Percentiles rank a stretch among this genome's conserved stretches.
Conservation (phyloP, 2,797 vertebrate genomes). For the Falco cherrug region DNA sequence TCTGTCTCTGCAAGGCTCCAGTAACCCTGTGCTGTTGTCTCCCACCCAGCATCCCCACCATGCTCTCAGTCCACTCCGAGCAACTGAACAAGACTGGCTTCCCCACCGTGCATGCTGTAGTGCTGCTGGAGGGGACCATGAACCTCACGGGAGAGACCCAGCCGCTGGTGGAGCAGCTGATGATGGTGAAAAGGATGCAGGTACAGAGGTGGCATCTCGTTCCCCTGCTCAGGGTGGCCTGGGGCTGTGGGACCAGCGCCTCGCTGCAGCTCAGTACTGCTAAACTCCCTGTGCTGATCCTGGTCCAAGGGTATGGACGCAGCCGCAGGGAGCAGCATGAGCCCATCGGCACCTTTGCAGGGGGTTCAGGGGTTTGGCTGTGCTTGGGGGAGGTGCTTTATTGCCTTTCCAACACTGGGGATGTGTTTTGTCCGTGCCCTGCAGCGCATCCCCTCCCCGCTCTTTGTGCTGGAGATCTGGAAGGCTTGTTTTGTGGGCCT, state of each 20-base stretch:
- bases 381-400: background rate
- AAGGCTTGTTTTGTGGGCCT: conserved; percentile 98
- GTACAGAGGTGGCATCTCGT: conserved; percentile 63
- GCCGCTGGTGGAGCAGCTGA: conserved; percentile 94
- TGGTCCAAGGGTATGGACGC: background rate
- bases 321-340: background rate
- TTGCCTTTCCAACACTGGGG: background rate
- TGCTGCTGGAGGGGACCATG: conserved; percentile 97
- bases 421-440: background rate
- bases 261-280: background rate
- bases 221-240: background rate
- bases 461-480: conserved; percentile 97
- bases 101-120: conserved; percentile 91
- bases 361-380: background rate
- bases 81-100: conserved; percentile 86
- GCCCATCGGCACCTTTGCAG: background rate
- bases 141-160: conserved; percentile 95
- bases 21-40: background rate
- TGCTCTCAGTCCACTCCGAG: conserved; percentile 86
- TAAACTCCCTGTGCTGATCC: background rate
- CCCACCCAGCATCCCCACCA: conserved; percentile 85
- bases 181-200: conserved; percentile 99
- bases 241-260: background rate
- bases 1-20: background rate
- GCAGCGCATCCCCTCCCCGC: conserved; percentile 88